Evolutionary conservation across 2,888 invertebrate genomes (phyloP).

Genomic region (Fragum whitleyi): DNA sequence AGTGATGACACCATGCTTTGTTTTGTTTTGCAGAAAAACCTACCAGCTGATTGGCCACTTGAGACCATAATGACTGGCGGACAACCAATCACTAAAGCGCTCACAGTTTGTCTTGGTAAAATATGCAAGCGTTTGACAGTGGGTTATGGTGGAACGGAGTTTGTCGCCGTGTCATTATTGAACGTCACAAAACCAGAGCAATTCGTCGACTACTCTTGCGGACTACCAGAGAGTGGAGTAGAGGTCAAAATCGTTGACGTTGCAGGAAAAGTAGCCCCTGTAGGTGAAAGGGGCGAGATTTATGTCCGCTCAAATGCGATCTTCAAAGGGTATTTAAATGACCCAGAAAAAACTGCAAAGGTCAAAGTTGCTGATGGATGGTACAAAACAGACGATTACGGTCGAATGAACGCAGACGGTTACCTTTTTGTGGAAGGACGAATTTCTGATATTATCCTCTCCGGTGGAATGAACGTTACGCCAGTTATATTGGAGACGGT

Average conservation of each 20-base stretch:
- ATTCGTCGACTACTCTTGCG: background rate
- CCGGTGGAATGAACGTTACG: constrained; percentile 20
- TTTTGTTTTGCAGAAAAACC: background rate
- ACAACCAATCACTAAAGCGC: constrained; percentile 9
- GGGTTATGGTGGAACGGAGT: constrained; percentile 26
- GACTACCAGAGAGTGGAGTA: background rate
- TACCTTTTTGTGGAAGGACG: constrained; percentile 12
- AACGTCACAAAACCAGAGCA: background rate
- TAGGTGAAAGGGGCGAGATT: constrained; percentile 22
- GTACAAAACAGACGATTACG: constrained; percentile 30
- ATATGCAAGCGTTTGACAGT: constrained; percentile 13
- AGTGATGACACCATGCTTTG: too few species aligned
- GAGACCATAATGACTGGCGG: constrained; percentile 22
- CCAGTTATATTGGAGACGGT: constrained; percentile 9
- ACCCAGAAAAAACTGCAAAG: constrained; percentile 13
- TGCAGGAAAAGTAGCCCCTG: constrained; percentile 2
- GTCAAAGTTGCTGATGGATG: constrained; percentile 22
- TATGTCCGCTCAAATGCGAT: background rate
- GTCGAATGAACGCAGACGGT: constrained; percentile 3
- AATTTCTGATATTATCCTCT: constrained; percentile 11
- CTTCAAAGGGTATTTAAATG: constrained; percentile 20
- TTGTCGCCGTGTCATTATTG: background rate
- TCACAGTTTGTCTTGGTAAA: constrained; percentile 12
- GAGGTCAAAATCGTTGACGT: constrained; percentile 14
- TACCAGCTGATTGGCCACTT: constrained; percentile 9